Percentiles rank a stretch among this genome's conserved stretches.
These are phyloP conservation scores for Huso huso DNA, from an alignment of 2,797 vertebrate genomes.

Conservation along the genomic window DNA sequence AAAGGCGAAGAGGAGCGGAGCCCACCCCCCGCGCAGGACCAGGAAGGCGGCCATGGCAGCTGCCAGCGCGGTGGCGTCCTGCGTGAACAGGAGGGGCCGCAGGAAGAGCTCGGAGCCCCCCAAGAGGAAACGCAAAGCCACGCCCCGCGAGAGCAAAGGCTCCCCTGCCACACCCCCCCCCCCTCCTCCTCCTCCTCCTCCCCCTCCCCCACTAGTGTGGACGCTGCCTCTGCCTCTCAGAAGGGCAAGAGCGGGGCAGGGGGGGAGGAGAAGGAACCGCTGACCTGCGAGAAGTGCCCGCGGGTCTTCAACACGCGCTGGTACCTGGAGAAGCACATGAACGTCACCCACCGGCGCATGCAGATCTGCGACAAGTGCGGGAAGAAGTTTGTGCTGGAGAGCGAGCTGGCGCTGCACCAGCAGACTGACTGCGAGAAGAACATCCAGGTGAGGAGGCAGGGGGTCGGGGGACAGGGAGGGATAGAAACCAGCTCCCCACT, in stretches of 20 bases:
- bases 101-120: constrained; percentile 68
- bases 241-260: constrained; percentile 65
- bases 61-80: constrained; percentile 49
- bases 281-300: constrained; percentile 95
- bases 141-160: constrained; percentile 42
- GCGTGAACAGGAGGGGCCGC: constrained; percentile 73
- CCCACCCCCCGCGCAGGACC: constrained; percentile 67
- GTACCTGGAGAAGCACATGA: constrained; percentile 99
- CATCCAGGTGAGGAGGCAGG: constrained; percentile 81
- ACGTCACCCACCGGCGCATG: constrained; percentile 94
- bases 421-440: constrained; percentile 99
- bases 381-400: constrained; percentile 97
- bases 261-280: constrained; percentile 88
- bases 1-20: constrained; percentile 54
- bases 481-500: no score
- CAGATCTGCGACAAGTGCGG: constrained; percentile 98
- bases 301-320: constrained; percentile 96
- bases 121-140: constrained; percentile 68
- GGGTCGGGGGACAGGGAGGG: no score
- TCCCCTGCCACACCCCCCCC: constrained; percentile 23
- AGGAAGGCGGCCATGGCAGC: constrained; percentile 55
- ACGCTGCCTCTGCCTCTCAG: constrained; percentile 28
- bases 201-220: constrained; percentile 27
- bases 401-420: constrained; percentile 95
- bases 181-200: constrained; percentile 28